These are phyloP conservation scores for Tapirus terrestris DNA, from an alignment of 2,113 vertebrate species.

Conservation along the genomic window DNA sequence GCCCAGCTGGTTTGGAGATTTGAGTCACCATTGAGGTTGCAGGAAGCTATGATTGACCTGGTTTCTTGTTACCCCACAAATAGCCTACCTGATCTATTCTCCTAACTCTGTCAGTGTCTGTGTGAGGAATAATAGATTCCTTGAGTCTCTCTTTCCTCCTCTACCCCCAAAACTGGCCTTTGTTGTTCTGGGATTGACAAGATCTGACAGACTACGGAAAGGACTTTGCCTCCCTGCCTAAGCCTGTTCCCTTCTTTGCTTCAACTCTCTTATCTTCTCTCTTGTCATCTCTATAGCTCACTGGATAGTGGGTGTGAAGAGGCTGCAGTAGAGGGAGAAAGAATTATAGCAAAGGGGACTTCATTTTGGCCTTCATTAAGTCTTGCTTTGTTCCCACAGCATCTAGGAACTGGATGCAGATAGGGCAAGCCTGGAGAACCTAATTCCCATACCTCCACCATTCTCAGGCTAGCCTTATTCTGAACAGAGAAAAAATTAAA, in stretches of 20 bases:
- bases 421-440: not conserved
- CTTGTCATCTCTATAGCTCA: not conserved
- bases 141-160: not conserved
- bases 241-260: not conserved
- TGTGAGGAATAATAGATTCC: not conserved
- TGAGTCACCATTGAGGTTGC: not conserved
- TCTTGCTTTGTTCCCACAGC: not conserved
- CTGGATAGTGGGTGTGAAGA: not conserved
- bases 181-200: not conserved
- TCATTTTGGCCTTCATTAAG: not conserved
- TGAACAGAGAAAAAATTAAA: not conserved
- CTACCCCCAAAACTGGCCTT: not conserved
- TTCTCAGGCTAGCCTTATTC: not conserved
- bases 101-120: not conserved
- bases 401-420: not conserved
- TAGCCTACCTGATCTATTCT: not conserved
- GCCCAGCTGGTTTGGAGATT: not conserved
- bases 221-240: not conserved
- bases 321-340: not conserved
- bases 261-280: not conserved
- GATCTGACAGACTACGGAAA: not conserved
- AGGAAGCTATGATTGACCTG: conserved; percentile 33
- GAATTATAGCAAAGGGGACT: not conserved
- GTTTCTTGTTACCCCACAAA: conserved; percentile 7
- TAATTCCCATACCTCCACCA: not conserved